These are phyloP conservation scores for Tiaroga cobitis DNA, from an alignment of 2,797 vertebrate genomes.

Conservation along the genomic window DNA sequence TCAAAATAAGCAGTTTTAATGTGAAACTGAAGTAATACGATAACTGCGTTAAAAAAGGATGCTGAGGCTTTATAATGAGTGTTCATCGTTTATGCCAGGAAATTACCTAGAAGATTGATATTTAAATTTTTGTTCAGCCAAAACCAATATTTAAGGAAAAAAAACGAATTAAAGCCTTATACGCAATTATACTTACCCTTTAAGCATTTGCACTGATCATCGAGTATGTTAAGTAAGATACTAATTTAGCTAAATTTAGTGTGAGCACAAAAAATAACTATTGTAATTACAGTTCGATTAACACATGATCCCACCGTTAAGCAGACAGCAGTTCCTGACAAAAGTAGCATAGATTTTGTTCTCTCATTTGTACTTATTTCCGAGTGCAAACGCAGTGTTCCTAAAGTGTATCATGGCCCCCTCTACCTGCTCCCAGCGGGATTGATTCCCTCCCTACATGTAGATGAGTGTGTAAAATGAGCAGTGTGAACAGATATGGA, in stretches of 20 bases:
- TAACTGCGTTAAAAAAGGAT: neutral
- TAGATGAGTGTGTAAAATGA: conserved; percentile 51
- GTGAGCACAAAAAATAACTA: neutral
- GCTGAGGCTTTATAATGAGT: conserved; percentile 46
- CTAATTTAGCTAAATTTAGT: neutral
- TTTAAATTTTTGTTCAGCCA: conserved; percentile 19
- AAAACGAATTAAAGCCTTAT: neutral
- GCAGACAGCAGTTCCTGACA: neutral
- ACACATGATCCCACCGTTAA: neutral
- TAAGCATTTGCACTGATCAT: conserved; percentile 14
- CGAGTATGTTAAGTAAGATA: conserved; percentile 19
- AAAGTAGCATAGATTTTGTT: neutral
- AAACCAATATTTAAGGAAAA: conserved; percentile 56
- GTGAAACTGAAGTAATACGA: neutral
- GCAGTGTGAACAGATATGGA: conserved; percentile 66
- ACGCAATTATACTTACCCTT: conserved; percentile 43
- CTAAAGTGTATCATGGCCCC: neutral
- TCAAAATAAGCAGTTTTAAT: neutral
- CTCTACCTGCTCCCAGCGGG: neutral
- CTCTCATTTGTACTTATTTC: conserved; percentile 7
- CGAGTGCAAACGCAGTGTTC: conserved; percentile 13
- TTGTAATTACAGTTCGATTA: neutral
- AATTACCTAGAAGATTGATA: conserved; percentile 43
- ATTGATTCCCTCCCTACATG: conserved; percentile 17
- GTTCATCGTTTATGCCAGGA: conserved; percentile 51